Evolutionary conservation across 2,113 vertebrate genomes (phyloP).

Genomic region (Siniperca chuatsi): DNA sequence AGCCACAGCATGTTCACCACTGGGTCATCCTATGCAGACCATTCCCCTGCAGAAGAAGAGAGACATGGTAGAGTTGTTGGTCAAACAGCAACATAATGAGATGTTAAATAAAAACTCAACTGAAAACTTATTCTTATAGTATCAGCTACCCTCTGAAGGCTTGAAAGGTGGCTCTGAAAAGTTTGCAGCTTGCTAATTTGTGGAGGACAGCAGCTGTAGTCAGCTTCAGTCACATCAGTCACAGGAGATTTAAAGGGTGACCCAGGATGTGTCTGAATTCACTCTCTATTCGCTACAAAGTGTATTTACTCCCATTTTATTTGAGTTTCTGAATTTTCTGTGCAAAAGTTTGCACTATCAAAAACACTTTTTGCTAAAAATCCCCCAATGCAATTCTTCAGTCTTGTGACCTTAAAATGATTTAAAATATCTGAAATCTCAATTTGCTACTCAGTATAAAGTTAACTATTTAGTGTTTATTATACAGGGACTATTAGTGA

Average conservation of each 20-base stretch:
- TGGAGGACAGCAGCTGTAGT: background rate
- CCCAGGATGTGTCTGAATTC: too few relatives aligned
- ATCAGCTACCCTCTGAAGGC: background rate
- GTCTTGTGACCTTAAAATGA: too few relatives aligned
- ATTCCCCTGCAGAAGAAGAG: slow-evolving; percentile 56
- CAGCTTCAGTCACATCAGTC: background rate
- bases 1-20: slow-evolving; percentile 54
- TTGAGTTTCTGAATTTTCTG: too few relatives aligned
- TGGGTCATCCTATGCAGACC: slow-evolving; percentile 47
- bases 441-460: too few relatives aligned
- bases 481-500: too few relatives aligned
- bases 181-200: background rate
- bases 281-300: too few relatives aligned
- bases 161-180: background rate
- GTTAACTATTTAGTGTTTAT: too few relatives aligned
- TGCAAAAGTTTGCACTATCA: too few relatives aligned
- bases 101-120: too few relatives aligned
- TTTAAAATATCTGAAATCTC: too few relatives aligned
- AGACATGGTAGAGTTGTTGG: background rate
- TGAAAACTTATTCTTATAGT: background rate
- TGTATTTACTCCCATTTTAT: too few relatives aligned
- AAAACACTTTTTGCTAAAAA: too few relatives aligned
- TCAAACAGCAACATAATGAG: background rate
- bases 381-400: background rate
- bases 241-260: background rate